phyloP scores from a whole-genome alignment of 1,140 invertebrate species.

The Bactericera cockerelli region DNA sequence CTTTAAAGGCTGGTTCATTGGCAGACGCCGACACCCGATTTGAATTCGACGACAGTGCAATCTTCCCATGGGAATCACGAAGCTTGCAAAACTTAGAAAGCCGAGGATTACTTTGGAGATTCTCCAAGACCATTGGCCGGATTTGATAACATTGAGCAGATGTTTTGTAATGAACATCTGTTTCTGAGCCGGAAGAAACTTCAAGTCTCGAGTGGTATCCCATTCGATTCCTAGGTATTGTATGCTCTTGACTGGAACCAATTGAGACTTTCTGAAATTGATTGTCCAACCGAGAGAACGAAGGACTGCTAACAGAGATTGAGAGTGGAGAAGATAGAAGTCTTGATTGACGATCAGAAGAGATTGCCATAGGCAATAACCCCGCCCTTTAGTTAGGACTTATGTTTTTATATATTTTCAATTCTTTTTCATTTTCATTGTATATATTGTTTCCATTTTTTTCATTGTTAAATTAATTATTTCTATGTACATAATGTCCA shows the following conservation, averaged over 20 bases:
- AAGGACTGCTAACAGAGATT: constrained; percentile 4
- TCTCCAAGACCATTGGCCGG: constrained; percentile 13
- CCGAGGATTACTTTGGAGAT: constrained; percentile 16
- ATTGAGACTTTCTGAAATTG: constrained; percentile 24
- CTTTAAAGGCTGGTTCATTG: constrained; percentile 12
- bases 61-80: constrained; percentile 16
- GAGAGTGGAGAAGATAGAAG: neutral
- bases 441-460: too few species aligned
- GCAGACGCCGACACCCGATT: constrained; percentile 9
- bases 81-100: constrained; percentile 18
- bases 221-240: constrained; percentile 26
- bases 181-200: constrained; percentile 10
- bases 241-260: constrained; percentile 22
- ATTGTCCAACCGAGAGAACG: constrained; percentile 24
- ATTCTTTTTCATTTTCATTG: too few species aligned
- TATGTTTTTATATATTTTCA: too few species aligned
- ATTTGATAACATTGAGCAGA: neutral
- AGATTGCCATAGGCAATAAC: too few species aligned
- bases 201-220: constrained; percentile 19
- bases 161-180: neutral
- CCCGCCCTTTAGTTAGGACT: too few species aligned
- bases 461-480: too few species aligned
- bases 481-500: too few species aligned
- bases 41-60: constrained; percentile 18
- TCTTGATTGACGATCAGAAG: neutral